These are phyloP conservation scores for Drosophila macrospina DNA, from an alignment of 2,888 invertebrate species.

Conservation along the genomic window DNA sequence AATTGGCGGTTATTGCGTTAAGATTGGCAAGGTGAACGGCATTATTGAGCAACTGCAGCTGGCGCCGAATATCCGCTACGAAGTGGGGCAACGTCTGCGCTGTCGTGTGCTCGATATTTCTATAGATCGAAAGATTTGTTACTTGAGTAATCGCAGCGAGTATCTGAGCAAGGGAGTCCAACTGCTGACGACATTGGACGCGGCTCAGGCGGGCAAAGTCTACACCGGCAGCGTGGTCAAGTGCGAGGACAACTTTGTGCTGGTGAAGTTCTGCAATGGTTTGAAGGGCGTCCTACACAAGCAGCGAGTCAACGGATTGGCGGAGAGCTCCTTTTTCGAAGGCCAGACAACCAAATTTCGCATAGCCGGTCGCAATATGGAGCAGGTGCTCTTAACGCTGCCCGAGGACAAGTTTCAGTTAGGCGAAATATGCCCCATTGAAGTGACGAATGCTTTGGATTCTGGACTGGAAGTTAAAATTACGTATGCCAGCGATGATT, in stretches of 20 bases:
- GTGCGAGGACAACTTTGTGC: constrained; percentile 67
- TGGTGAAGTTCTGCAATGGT: constrained; percentile 85
- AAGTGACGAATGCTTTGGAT: constrained; percentile 75
- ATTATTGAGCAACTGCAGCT: constrained; percentile 88
- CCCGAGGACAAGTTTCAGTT: constrained; percentile 79
- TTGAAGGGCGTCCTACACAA: constrained; percentile 84
- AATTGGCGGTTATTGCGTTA: constrained; percentile 86
- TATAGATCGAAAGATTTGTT: constrained; percentile 85
- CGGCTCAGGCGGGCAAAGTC: constrained; percentile 86
- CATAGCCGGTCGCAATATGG: constrained; percentile 66
- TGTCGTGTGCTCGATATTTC: constrained; percentile 88
- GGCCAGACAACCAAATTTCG: constrained; percentile 84
- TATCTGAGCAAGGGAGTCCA: constrained; percentile 87
- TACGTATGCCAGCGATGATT: constrained; percentile 51
- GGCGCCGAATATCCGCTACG: constrained; percentile 86
- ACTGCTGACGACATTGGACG: constrained; percentile 86
- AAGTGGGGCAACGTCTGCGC: constrained; percentile 87
- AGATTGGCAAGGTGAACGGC: constrained; percentile 87
- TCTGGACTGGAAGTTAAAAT: constrained; percentile 85
- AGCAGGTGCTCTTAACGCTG: constrained; percentile 76
- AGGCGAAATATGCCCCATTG: constrained; percentile 82
- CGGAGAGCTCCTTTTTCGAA: constrained; percentile 70
- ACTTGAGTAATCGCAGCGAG: constrained; percentile 89
- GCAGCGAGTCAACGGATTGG: constrained; percentile 54
- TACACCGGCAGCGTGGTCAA: constrained; percentile 84